These are phyloP conservation scores for Ictalurus furcatus DNA, from an alignment of 2,113 vertebrate species.

Conservation along the genomic window DNA sequence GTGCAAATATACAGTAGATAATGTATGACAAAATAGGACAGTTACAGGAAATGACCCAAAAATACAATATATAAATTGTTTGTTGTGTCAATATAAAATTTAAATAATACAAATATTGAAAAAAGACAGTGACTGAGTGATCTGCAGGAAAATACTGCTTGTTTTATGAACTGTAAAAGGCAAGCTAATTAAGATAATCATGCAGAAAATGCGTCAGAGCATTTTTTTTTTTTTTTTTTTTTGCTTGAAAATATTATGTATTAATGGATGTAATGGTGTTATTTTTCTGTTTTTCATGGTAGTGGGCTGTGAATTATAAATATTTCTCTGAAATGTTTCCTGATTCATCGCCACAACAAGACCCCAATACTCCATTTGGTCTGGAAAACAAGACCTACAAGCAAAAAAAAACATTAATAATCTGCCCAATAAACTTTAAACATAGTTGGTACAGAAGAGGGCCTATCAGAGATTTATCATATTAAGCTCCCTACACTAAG, in stretches of 20 bases:
- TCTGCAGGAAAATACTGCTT: neutral
- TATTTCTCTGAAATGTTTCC: neutral
- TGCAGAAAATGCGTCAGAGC: slow-evolving; percentile 46
- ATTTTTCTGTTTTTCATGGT: neutral
- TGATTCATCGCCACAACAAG: neutral
- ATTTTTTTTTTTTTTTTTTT: neutral
- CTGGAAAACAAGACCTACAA: neutral
- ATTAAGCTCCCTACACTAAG: slow-evolving; percentile 13
- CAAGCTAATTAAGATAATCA: slow-evolving; percentile 45
- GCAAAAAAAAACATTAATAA: slow-evolving; percentile 3
- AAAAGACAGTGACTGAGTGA: neutral
- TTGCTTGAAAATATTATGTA: neutral
- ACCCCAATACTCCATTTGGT: neutral
- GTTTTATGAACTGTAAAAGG: slow-evolving; percentile 6
- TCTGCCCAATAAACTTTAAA: neutral
- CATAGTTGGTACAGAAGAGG: neutral
- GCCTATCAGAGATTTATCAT: neutral
- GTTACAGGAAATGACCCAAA: neutral
- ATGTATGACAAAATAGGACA: neutral
- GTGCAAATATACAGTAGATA: neutral
- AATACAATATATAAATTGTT: neutral
- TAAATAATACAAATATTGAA: neutral
- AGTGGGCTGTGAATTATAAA: neutral
- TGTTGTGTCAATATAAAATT: neutral
- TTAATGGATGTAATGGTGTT: slow-evolving; percentile 1